A percentile compares a stretch with the other conserved stretches of the same genome.
Evolutionary conservation across 2,888 invertebrate genomes (phyloP).

Genomic region (Eilema griseolum): DNA sequence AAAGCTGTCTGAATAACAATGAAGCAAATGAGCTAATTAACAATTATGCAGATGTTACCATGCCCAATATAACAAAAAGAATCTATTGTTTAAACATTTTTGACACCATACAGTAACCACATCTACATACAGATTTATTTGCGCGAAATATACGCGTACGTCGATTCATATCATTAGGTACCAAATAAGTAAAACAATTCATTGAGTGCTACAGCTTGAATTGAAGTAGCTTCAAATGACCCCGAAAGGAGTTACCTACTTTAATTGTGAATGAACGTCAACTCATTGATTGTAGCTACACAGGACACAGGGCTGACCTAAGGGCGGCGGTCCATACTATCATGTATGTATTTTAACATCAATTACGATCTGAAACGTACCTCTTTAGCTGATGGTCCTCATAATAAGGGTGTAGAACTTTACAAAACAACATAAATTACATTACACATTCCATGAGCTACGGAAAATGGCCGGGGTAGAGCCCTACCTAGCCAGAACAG

Average conservation of each 20-base stretch:
- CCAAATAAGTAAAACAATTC: slow-evolving; percentile 54
- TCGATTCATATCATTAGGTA: slow-evolving; percentile 30
- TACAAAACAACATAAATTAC: slow-evolving; percentile 61
- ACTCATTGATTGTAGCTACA: slow-evolving; percentile 83
- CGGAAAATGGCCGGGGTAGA: slow-evolving; percentile 84
- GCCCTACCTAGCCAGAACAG: slow-evolving; percentile 78
- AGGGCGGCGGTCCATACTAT: slow-evolving; percentile 79
- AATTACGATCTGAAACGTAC: slow-evolving; percentile 43
- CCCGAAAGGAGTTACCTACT: slow-evolving; percentile 77
- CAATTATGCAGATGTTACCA: slow-evolving; percentile 33
- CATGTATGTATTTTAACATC: slow-evolving; percentile 52
- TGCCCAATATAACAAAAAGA: slow-evolving; percentile 25
- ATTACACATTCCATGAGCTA: slow-evolving; percentile 67
- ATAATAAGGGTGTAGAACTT: slow-evolving; percentile 39
- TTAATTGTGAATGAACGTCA: slow-evolving; percentile 83
- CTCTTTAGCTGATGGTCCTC: slow-evolving; percentile 28
- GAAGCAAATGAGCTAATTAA: slow-evolving; percentile 32
- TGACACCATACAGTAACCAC: slow-evolving; percentile 24
- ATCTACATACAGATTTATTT: slow-evolving; percentile 41
- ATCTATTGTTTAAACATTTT: slow-evolving; percentile 30
- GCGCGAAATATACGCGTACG: slow-evolving; percentile 52
- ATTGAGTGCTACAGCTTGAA: slow-evolving; percentile 68
- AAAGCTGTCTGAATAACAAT: slow-evolving; percentile 19
- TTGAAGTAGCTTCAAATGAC: slow-evolving; percentile 75
- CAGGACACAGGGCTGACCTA: slow-evolving; percentile 69